Percentiles rank a stretch among this genome's conserved stretches.
Conservation (phyloP, 2,113 vertebrate species). For the Melanostigma gelatinosum region DNA sequence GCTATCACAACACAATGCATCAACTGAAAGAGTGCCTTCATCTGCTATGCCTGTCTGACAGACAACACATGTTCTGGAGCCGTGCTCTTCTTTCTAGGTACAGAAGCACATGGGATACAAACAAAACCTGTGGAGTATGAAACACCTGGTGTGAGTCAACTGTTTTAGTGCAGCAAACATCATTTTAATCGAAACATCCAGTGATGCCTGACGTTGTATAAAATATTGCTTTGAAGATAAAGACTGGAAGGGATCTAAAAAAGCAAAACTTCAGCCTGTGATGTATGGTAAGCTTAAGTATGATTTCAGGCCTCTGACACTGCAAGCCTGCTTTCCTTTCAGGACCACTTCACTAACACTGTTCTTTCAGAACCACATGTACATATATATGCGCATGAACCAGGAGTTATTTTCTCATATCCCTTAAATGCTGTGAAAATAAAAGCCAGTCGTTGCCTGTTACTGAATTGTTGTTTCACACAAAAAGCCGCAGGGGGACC, state of each 20-base stretch:
- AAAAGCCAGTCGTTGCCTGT: background rate
- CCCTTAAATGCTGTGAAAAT: background rate
- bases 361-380: constrained; percentile 39
- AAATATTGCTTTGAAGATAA: background rate
- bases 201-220: background rate
- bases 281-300: background rate
- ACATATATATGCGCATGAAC: background rate
- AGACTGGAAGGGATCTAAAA: background rate
- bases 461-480: background rate
- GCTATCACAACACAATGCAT: background rate
- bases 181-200: background rate
- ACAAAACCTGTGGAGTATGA: background rate
- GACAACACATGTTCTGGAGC: constrained; percentile 8
- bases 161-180: background rate
- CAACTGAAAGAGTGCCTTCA: background rate
- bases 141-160: background rate
- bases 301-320: background rate
- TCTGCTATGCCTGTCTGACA: background rate
- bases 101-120: background rate
- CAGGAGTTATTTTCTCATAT: background rate
- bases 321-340: constrained; percentile 53
- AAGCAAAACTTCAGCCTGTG: background rate
- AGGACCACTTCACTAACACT: constrained; percentile 42
- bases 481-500: background rate
- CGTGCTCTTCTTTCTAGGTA: background rate